Evolutionary conservation across 2,113 vertebrate genomes (phyloP).

Genomic region (Laterallus jamaicensis): DNA sequence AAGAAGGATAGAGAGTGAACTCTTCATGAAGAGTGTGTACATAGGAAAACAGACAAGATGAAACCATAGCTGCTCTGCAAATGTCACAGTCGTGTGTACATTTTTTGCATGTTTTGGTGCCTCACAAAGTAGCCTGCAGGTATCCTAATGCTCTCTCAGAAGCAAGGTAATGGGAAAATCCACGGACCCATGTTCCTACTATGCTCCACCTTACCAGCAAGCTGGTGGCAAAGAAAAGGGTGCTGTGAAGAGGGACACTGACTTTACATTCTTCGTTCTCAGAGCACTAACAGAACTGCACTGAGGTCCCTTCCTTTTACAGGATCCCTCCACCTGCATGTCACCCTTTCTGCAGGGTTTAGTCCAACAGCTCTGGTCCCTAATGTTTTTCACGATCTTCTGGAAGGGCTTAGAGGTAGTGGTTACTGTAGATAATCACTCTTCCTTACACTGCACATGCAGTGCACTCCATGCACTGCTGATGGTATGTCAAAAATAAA

Average conservation of each 20-base stretch:
- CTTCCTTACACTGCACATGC: not conserved
- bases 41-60: slow-evolving; percentile 26
- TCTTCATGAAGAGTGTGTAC: not conserved
- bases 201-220: not conserved
- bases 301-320: not conserved
- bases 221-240: not conserved
- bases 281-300: not conserved
- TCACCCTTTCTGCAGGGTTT: not conserved
- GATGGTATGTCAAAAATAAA: not conserved
- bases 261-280: not conserved
- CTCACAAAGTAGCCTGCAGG: not conserved
- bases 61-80: slow-evolving; percentile 20
- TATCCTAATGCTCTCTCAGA: not conserved
- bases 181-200: not conserved
- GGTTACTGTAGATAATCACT: not conserved
- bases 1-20: slow-evolving; percentile 54
- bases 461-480: not conserved
- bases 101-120: not conserved
- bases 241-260: not conserved
- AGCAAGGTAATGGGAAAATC: not conserved
- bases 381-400: not conserved
- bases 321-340: not conserved
- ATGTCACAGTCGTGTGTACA: not conserved
- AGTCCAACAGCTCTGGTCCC: not conserved
- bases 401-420: not conserved